Evolutionary conservation across 2,888 invertebrate species (phyloP).

Genomic region (Crepidodera aurea): DNA sequence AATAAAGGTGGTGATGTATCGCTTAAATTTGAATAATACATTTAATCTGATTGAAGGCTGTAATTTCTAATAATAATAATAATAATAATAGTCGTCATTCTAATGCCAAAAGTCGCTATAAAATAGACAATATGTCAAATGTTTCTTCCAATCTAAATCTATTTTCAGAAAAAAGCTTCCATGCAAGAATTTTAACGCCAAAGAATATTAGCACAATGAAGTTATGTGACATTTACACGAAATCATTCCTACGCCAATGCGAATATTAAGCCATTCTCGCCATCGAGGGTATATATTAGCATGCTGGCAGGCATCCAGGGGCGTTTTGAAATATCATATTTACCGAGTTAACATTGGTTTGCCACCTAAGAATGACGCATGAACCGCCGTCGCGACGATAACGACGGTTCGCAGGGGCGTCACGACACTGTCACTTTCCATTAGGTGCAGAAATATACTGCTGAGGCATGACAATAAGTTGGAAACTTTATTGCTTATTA

Average conservation of each 20-base stretch:
- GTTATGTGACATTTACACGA: conserved; percentile 6
- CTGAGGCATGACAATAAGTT: no score
- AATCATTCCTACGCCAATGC: conserved; percentile 22
- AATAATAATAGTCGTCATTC: no score
- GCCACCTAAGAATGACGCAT: conserved; percentile 46
- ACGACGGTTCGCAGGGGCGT: conserved; percentile 38
- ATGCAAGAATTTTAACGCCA: not conserved
- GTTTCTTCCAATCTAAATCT: no score
- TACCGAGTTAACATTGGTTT: conserved; percentile 57
- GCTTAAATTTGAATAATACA: no score
- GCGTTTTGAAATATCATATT: conserved; percentile 60
- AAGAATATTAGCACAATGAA: not conserved
- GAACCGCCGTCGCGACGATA: conserved; percentile 43
- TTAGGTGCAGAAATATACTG: conserved; percentile 43
- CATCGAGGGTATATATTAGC: conserved; percentile 53
- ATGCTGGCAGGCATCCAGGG: conserved; percentile 54
- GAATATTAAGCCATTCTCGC: conserved; percentile 28
- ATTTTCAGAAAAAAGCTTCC: not conserved
- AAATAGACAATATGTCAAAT: no score
- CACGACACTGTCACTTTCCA: conserved; percentile 48
- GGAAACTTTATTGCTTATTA: no score
- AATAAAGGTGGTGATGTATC: no score
- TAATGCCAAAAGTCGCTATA: no score
- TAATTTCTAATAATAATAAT: no score
- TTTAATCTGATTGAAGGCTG: no score